phyloP scores from a whole-genome alignment of 2,797 vertebrate genomes.

The Iguana delicatissima region DNA sequence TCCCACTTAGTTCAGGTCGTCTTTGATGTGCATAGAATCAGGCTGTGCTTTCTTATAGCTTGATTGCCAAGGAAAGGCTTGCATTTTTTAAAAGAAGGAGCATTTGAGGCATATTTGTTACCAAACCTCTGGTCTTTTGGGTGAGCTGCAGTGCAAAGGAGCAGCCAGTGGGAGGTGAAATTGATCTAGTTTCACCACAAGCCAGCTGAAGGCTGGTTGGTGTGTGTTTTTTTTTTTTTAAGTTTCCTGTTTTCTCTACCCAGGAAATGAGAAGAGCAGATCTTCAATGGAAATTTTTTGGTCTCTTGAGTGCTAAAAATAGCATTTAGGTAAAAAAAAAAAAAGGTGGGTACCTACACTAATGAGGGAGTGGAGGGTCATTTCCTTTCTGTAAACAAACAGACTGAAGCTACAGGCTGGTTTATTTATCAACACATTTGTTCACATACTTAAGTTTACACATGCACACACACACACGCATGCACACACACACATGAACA shows the following conservation, averaged over 20 bases:
- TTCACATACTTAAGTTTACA: neutral
- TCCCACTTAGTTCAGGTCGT: neutral
- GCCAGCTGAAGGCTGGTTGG: constrained; percentile 56
- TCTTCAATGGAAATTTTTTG: constrained; percentile 88
- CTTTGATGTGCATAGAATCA: neutral
- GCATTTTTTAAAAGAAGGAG: neutral
- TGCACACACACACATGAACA: neutral
- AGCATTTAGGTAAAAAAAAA: constrained; percentile 76
- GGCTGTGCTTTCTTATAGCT: neutral
- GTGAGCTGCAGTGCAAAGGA: neutral
- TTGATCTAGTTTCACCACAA: constrained; percentile 41
- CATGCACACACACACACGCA: neutral
- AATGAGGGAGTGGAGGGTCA: constrained; percentile 49
- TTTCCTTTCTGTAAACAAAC: constrained; percentile 66
- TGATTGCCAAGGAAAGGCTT: neutral
- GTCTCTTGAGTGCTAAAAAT: constrained; percentile 84
- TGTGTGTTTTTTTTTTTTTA: neutral
- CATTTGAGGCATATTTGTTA: neutral
- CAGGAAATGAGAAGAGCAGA: constrained; percentile 79
- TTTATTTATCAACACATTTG: constrained; percentile 43
- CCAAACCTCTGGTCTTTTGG: neutral
- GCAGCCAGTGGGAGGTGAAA: constrained; percentile 53
- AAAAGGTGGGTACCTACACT: constrained; percentile 63
- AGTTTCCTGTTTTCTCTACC: constrained; percentile 84
- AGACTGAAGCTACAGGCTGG: constrained; percentile 19